Evolutionary conservation across 2,888 invertebrate genomes (phyloP).

Genomic region (Elaeidobius kamerunicus): DNA sequence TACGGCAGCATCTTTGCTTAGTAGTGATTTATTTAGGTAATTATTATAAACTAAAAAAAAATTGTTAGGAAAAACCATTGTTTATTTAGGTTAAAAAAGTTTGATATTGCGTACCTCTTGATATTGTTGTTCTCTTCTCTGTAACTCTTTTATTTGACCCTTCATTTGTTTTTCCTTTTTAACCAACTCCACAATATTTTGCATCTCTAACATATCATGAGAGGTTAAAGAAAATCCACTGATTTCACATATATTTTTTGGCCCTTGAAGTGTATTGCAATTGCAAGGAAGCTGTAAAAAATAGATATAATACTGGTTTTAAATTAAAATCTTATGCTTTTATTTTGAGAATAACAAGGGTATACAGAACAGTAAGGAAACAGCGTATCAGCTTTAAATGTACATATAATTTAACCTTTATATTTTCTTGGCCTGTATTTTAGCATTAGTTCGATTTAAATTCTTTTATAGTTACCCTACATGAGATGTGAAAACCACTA

Average conservation of each 20-base stretch:
- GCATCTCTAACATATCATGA: slow-evolving; percentile 37
- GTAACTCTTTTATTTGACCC: slow-evolving; percentile 58
- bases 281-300: slow-evolving; percentile 5
- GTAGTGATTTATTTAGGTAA: too few species aligned
- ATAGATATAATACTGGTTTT: too few species aligned
- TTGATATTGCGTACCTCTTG: slow-evolving; percentile 11
- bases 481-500: too few species aligned
- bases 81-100: background rate
- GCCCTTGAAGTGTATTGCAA: slow-evolving; percentile 7
- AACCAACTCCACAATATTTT: slow-evolving; percentile 53
- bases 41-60: background rate
- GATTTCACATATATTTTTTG: slow-evolving; percentile 1
- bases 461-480: too few species aligned
- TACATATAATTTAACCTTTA: too few species aligned
- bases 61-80: too few species aligned
- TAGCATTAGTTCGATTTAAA: too few species aligned
- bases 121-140: slow-evolving; percentile 15
- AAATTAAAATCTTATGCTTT: too few species aligned
- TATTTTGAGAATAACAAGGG: too few species aligned
- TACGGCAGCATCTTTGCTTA: slow-evolving; percentile 39
- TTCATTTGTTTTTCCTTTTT: slow-evolving; percentile 59
- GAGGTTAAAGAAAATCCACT: slow-evolving; percentile 21
- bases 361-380: too few species aligned
- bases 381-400: too few species aligned
- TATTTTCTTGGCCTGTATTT: too few species aligned